Evolutionary conservation across 2,888 invertebrate genomes (phyloP).

Genomic region (Furcula furcula): DNA sequence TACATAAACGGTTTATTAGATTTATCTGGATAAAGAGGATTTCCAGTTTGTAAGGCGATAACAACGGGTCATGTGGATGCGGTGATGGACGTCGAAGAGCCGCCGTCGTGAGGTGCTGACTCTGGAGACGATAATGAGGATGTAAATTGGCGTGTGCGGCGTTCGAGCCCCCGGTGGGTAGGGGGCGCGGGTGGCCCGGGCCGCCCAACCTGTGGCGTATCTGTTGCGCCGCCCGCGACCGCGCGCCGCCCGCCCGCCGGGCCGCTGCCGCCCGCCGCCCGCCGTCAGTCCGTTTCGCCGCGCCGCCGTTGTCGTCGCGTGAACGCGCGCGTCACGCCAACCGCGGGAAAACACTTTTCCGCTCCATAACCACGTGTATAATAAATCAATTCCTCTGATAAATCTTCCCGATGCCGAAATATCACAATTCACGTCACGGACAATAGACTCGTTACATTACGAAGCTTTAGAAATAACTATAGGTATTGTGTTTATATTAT

Average conservation of each 20-base stretch:
- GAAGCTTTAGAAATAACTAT: too few relatives aligned
- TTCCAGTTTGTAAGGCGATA: constrained; percentile 21
- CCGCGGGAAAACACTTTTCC: constrained; percentile 45
- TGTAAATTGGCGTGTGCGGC: constrained; percentile 66
- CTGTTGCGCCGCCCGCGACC: constrained; percentile 71
- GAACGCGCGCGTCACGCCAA: constrained; percentile 22
- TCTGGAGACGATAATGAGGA: constrained; percentile 67
- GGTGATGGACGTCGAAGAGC: constrained; percentile 24
- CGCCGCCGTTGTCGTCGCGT: constrained; percentile 29
- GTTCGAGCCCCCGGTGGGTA: constrained; percentile 32
- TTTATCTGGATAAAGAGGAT: constrained; percentile 15
- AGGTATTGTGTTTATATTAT: too few relatives aligned
- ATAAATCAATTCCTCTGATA: constrained; percentile 23
- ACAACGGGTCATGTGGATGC: constrained; percentile 27
- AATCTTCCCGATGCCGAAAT: constrained; percentile 25
- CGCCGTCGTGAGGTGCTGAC: constrained; percentile 45
- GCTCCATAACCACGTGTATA: constrained; percentile 57
- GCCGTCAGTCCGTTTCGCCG: constrained; percentile 39
- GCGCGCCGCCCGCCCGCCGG: constrained; percentile 38
- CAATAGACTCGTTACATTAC: not conserved
- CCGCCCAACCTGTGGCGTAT: constrained; percentile 79
- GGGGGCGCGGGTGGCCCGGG: constrained; percentile 57
- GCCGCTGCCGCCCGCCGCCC: constrained; percentile 24
- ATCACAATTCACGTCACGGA: constrained; percentile 2
- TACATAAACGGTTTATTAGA: constrained; percentile 30